phyloP scores from a whole-genome alignment of 1,140 invertebrate genomes.

The Philopotamus ludificatus region DNA sequence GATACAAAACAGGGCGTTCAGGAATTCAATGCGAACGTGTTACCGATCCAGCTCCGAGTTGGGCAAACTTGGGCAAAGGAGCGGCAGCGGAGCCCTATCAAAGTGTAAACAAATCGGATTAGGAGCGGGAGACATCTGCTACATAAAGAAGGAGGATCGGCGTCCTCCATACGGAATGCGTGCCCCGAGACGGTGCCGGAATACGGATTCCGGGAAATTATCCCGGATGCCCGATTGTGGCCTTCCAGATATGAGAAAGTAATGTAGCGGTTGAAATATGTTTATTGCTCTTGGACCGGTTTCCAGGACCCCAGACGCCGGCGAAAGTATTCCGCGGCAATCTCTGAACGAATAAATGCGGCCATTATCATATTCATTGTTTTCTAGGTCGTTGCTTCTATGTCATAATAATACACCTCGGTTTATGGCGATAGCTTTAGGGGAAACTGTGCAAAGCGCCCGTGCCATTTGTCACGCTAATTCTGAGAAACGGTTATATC shows the following conservation, averaged over 20 bases:
- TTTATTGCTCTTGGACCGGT: neutral
- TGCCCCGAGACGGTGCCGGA: neutral
- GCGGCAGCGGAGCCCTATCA: slow-evolving; percentile 4
- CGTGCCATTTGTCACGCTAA: neutral
- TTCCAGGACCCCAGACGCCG: neutral
- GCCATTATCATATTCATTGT: neutral
- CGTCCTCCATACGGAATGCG: slow-evolving; percentile 6
- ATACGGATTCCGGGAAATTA: neutral
- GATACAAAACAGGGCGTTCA: neutral
- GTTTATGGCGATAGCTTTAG: neutral
- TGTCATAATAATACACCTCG: no score
- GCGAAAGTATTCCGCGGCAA: neutral
- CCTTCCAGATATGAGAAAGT: neutral
- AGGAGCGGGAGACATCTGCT: slow-evolving; percentile 16
- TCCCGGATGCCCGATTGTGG: neutral
- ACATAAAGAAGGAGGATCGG: slow-evolving; percentile 2
- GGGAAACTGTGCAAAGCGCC: neutral
- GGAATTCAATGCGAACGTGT: neutral
- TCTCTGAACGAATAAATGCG: slow-evolving; percentile 1
- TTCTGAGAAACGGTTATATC: no score
- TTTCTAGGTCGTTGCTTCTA: neutral
- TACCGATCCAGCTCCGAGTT: neutral
- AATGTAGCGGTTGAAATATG: slow-evolving; percentile 6
- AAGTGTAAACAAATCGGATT: slow-evolving; percentile 22
- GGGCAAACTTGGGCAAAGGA: neutral